Conservation (phyloP, 2,888 invertebrate species). For the Cryptosula pallasiana region DNA sequence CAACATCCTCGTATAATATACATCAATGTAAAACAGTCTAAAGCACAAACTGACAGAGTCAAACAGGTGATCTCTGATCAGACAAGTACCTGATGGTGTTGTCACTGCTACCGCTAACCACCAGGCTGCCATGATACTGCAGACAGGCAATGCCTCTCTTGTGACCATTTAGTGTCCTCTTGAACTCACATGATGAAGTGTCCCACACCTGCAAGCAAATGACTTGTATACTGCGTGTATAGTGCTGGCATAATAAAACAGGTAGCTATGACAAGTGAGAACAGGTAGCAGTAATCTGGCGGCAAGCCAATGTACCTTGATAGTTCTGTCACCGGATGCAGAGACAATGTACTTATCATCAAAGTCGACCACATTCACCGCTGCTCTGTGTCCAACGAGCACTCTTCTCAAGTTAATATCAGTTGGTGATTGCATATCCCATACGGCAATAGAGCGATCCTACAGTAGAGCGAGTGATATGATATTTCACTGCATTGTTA, state of each 20-base stretch:
- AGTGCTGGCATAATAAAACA: too few relatives aligned
- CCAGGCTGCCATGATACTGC: constrained; percentile 88
- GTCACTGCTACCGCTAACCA: constrained; percentile 94
- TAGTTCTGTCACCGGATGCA: constrained; percentile 93
- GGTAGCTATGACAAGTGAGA: too few relatives aligned
- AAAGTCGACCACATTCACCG: constrained; percentile 96
- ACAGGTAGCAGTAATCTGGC: too few relatives aligned
- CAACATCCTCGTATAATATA: too few relatives aligned
- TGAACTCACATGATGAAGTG: constrained; percentile 92
- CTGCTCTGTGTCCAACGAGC: constrained; percentile 83
- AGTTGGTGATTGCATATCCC: constrained; percentile 89
- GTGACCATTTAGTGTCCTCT: constrained; percentile 90
- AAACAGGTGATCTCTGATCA: too few relatives aligned
- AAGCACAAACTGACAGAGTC: too few relatives aligned
- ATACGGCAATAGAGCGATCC: constrained; percentile 85
- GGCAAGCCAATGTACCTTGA: too few relatives aligned
- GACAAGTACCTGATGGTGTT: constrained; percentile 78
- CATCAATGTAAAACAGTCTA: too few relatives aligned
- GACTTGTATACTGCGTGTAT: too few relatives aligned
- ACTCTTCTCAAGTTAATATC: constrained; percentile 73
- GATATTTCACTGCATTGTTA: too few relatives aligned
- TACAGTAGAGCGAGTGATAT: not conserved
- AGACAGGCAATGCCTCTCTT: constrained; percentile 95
- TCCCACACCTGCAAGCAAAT: constrained; percentile 75
- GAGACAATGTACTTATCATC: constrained; percentile 97